Conservation (phyloP, 2,797 vertebrate genomes). For the Ptychobarbus kaznakovi region DNA sequence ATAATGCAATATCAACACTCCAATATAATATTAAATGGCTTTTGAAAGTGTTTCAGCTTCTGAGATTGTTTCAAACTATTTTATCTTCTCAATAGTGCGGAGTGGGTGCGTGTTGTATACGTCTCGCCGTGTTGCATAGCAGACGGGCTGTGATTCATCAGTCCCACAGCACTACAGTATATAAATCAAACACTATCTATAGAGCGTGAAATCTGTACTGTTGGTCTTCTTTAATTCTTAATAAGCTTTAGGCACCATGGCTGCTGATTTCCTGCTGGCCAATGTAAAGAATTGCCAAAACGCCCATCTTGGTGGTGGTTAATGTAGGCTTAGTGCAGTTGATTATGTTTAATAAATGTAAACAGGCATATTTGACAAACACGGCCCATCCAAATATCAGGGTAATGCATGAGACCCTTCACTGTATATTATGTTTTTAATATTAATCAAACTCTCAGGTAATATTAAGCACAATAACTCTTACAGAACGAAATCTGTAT, state of each 20-base stretch:
- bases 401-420: background rate
- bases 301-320: background rate
- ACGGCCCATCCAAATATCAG: background rate
- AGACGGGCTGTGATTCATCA: constrained; percentile 48
- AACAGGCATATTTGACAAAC: background rate
- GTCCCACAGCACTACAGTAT: background rate
- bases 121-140: constrained; percentile 14
- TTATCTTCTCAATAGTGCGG: background rate
- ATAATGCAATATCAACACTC: constrained; percentile 43
- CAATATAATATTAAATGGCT: constrained; percentile 45
- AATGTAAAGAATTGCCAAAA: background rate
- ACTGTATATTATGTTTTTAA: background rate
- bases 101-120: constrained; percentile 37
- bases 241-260: constrained; percentile 10
- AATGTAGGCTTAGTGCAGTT: constrained; percentile 1
- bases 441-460: background rate
- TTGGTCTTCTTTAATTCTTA: constrained; percentile 11
- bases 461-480: background rate
- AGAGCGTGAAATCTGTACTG: constrained; percentile 1
- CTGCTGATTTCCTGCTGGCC: constrained; percentile 20
- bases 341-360: constrained; percentile 16
- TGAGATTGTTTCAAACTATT: constrained; percentile 16
- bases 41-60: constrained; percentile 23
- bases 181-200: constrained; percentile 41
- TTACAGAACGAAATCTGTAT: background rate